Base-by-base conservation (phyloP, 2,113 vertebrate genomes). In the Centropus unirufus region DNA sequence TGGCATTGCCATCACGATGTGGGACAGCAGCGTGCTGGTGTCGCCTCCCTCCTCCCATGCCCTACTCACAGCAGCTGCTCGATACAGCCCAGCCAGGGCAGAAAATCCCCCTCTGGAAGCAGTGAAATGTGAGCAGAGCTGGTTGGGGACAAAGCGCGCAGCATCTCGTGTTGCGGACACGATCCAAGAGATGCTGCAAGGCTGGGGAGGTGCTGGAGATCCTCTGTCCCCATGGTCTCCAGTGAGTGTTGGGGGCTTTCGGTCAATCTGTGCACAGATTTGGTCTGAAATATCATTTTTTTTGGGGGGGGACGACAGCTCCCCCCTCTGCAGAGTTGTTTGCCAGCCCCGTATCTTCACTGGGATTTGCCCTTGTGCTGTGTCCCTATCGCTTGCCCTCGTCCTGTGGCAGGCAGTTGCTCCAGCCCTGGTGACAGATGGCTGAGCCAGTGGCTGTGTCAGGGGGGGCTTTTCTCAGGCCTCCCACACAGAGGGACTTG, bases 361-460 rank as follows among this genome's bases (percentile, higher is more conserved):
- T 63, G 29, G 58, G 70, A 39, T 67, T 83, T 92, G 26, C 13
- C 77, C 63, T 36, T 20, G 12, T 8, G 6, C 7, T 12, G 0
- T 4, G 8, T 77, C 57, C 52, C 40, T 15, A 1, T 22, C 17
- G 4, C 49, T 82, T 72, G 51, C 59, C 14, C 67, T 27, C 26
- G 46, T 79, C 86, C 87, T 70, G 67, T 74, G 72, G 64, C 72
- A 79, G 68, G 88, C 96, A 77, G 63, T 95, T 96, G 96, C 88
- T 93, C 42, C 66, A 68, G 91, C 81, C 63, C 83, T 67, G 54
- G 70, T 72, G 95, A 93, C 97, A 98, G 97, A 97, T 97, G 97
- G 98, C 54, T 27, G 79, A 82, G 85, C 49, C 0, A 55, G 90
- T 75, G 95, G 86, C 96, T n/a, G 5, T 66, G 4, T 9, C 4